Conservation (phyloP, 2,888 invertebrate species). For the Selenia dentaria region DNA sequence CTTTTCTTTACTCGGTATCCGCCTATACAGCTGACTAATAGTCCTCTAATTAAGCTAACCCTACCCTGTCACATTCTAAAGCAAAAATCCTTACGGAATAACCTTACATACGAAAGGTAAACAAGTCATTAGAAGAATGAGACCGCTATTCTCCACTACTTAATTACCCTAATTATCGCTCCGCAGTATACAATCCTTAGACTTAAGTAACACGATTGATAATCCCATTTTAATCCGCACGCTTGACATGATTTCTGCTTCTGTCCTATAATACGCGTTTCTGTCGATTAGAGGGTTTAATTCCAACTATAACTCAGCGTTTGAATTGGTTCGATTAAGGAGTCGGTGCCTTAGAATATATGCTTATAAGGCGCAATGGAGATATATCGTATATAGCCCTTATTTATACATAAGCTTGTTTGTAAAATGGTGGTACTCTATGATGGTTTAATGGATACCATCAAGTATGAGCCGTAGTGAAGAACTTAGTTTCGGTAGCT, state of each 20-base stretch:
- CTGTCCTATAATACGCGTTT: slow-evolving; percentile 56
- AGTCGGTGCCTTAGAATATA: background rate
- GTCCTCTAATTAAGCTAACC: too few species aligned
- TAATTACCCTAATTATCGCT: slow-evolving; percentile 49
- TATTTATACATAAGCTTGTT: too few species aligned
- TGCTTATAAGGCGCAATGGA: background rate
- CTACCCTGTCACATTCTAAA: too few species aligned
- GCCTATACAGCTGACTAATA: too few species aligned
- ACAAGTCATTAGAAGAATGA: background rate
- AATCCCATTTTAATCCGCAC: slow-evolving; percentile 37
- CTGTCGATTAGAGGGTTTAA: slow-evolving; percentile 62
- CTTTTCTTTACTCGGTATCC: too few species aligned
- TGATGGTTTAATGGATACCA: too few species aligned
- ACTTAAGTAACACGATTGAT: slow-evolving; percentile 56
- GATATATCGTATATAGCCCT: too few species aligned
- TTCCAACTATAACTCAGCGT: slow-evolving; percentile 67
- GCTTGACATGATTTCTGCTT: slow-evolving; percentile 56
- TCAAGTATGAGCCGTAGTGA: too few species aligned
- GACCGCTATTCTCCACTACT: slow-evolving; percentile 37
- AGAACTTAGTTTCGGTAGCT: too few species aligned
- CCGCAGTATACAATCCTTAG: slow-evolving; percentile 50
- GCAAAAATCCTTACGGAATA: too few species aligned
- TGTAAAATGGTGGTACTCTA: too few species aligned
- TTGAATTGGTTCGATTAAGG: slow-evolving; percentile 52
- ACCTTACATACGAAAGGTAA: background rate